These are phyloP conservation scores for Hirundichthys speculiger DNA, from an alignment of 2,113 vertebrate species.

Conservation along the genomic window DNA sequence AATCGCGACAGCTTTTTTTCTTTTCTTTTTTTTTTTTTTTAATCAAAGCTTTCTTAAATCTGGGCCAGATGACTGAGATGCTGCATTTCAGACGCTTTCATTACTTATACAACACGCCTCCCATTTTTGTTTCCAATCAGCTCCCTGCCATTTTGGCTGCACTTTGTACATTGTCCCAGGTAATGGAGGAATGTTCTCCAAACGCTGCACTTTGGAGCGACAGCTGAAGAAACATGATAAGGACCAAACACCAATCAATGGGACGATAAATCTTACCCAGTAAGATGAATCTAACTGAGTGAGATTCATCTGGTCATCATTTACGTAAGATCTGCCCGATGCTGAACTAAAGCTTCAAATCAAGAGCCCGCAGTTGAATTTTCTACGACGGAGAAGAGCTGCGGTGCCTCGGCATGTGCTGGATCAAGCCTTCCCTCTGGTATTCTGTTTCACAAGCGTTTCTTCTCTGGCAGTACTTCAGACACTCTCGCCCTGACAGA, in stretches of 20 bases:
- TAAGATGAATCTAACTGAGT: neutral
- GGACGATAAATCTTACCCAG: neutral
- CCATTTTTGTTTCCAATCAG: neutral
- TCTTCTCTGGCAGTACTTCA: constrained; percentile 67
- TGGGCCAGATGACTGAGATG: constrained; percentile 14
- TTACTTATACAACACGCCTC: constrained; percentile 8
- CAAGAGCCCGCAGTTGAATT: neutral
- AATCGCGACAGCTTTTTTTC: no score
- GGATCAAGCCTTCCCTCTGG: constrained; percentile 39
- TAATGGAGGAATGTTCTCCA: no score
- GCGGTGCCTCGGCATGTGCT: constrained; percentile 8
- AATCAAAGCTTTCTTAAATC: no score
- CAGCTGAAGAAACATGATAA: neutral
- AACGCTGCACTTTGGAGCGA: neutral
- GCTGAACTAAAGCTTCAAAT: neutral
- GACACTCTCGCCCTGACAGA: constrained; percentile 38
- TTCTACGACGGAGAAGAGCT: neutral
- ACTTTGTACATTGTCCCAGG: fast-evolving
- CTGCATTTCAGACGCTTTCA: constrained; percentile 50
- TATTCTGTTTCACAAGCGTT: constrained; percentile 43
- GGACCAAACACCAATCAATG: neutral
- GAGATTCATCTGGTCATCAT: neutral
- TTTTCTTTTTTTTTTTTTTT: no score
- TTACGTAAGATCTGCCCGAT: neutral
- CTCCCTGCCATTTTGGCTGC: constrained; percentile 10